phyloP scores from a whole-genome alignment of 2,888 invertebrate species.

The Empis livida region DNA sequence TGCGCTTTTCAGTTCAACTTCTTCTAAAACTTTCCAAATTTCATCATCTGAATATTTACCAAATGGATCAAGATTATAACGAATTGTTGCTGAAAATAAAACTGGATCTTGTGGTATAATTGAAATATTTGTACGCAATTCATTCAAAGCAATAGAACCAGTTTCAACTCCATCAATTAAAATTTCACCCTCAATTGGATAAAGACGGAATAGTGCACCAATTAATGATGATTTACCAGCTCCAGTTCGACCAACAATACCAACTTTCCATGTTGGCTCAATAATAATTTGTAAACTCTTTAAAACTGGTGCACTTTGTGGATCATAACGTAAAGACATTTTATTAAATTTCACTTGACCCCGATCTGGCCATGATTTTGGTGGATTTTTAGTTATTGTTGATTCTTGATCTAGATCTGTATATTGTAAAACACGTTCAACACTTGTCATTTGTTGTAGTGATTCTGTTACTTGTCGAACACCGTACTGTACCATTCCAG shows the following conservation, averaged over 20 bases:
- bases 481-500: constrained; percentile 58
- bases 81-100: constrained; percentile 44
- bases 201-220: constrained; percentile 63
- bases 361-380: constrained; percentile 52
- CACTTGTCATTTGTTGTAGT: constrained; percentile 58
- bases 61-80: constrained; percentile 52
- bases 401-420: constrained; percentile 50
- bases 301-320: constrained; percentile 50
- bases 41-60: constrained; percentile 28
- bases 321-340: constrained; percentile 46
- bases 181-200: constrained; percentile 55
- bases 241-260: constrained; percentile 73
- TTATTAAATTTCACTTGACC: constrained; percentile 45
- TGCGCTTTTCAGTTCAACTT: constrained; percentile 40
- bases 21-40: constrained; percentile 29
- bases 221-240: constrained; percentile 73
- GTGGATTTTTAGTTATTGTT: constrained; percentile 38
- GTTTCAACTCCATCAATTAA: constrained; percentile 57
- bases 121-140: constrained; percentile 40
- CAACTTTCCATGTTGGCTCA: constrained; percentile 54
- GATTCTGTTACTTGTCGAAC: constrained; percentile 57
- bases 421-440: constrained; percentile 60
- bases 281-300: constrained; percentile 57
- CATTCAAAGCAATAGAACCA: constrained; percentile 38
- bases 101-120: constrained; percentile 47